Conservation (phyloP, 2,888 invertebrate genomes). For the Agrilus biguttatus region DNA sequence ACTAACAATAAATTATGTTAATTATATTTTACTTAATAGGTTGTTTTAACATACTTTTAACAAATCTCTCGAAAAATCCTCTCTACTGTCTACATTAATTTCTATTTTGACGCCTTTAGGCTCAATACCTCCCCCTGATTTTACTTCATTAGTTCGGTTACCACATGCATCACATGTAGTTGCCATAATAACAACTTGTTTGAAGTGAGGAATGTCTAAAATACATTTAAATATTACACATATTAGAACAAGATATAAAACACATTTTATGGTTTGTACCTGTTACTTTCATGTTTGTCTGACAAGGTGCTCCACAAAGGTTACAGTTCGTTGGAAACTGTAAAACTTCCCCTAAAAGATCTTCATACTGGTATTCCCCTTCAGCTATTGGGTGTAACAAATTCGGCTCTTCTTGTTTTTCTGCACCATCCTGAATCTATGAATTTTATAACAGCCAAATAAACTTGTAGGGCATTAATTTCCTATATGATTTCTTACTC, state of each 20-base stretch:
- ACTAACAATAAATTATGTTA: not conserved
- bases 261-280: constrained; percentile 33
- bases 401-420: constrained; percentile 11
- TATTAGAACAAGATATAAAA: constrained; percentile 7
- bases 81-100: constrained; percentile 49
- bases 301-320: constrained; percentile 65
- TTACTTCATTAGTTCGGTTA: constrained; percentile 87
- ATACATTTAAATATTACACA: constrained; percentile 1
- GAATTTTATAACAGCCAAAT: no score
- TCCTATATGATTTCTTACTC: no score
- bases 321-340: constrained; percentile 79
- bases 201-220: constrained; percentile 84
- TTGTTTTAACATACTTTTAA: constrained; percentile 50
- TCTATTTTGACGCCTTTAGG: constrained; percentile 63
- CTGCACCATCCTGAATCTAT: constrained; percentile 7
- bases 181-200: constrained; percentile 96
- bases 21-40: no score
- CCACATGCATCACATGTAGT: constrained; percentile 87
- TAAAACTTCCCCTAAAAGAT: constrained; percentile 61
- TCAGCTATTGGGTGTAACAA: constrained; percentile 43
- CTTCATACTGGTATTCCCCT: constrained; percentile 46
- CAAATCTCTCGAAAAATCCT: constrained; percentile 85
- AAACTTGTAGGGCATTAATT: no score
- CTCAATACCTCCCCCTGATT: constrained; percentile 83
- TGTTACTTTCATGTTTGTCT: constrained; percentile 89